Evolutionary conservation across 1,140 invertebrate species (phyloP).

Genomic region (Limonius californicus): DNA sequence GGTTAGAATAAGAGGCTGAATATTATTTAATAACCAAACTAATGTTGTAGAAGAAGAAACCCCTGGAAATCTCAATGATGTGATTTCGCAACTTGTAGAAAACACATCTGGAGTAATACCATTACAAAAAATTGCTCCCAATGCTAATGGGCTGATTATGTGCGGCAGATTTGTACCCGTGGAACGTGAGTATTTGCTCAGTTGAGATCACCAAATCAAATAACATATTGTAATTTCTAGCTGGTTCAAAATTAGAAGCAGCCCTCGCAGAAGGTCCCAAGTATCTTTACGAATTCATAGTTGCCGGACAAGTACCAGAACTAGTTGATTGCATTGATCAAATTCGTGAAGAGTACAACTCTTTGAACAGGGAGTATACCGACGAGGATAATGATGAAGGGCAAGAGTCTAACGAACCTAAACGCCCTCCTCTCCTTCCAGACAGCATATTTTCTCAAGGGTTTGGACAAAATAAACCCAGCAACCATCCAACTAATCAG

Average conservation of each 20-base stretch:
- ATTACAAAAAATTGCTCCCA: conserved; percentile 66
- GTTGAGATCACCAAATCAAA: not conserved
- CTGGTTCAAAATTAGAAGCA: conserved; percentile 67
- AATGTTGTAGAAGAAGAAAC: conserved; percentile 52
- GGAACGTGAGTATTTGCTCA: conserved; percentile 53
- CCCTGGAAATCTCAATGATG: conserved; percentile 58
- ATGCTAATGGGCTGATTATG: conserved; percentile 74
- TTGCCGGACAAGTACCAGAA: conserved; percentile 74
- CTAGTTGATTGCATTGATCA: conserved; percentile 67
- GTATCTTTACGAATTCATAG: conserved; percentile 69
- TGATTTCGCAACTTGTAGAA: conserved; percentile 65
- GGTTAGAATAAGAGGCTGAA: not conserved
- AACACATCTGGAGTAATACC: conserved; percentile 67
- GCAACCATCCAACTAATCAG: no score
- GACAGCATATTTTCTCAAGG: conserved; percentile 40
- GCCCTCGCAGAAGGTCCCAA: conserved; percentile 71
- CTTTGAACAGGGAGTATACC: conserved; percentile 44
- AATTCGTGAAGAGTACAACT: conserved; percentile 59
- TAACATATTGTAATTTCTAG: conserved; percentile 43
- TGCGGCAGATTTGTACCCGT: conserved; percentile 76
- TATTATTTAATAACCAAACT: not conserved
- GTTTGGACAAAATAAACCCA: not conserved
- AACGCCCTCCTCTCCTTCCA: conserved; percentile 49
- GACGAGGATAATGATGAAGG: conserved; percentile 50
- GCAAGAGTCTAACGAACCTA: conserved; percentile 45